Evolutionary conservation across 1,140 invertebrate genomes (phyloP).

Genomic region (Eulimnadia texana): DNA sequence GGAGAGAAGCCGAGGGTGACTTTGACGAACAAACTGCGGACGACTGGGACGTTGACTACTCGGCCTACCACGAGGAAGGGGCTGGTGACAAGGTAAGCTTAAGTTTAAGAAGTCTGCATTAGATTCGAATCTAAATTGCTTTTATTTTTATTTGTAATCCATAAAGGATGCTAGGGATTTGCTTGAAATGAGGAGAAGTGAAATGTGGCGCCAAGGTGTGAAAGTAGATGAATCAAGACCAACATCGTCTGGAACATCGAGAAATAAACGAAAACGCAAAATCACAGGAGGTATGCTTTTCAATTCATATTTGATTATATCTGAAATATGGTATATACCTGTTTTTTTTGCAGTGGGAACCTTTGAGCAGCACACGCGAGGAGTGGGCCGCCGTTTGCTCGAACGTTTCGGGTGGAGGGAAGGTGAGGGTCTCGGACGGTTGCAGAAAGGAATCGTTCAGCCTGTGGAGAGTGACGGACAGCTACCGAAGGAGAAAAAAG

Average conservation of each 20-base stretch:
- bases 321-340: not conserved
- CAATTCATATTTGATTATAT: no score
- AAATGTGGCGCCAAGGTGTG: constrained; percentile 23
- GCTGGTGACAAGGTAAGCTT: constrained; percentile 21
- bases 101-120: not conserved
- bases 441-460: constrained; percentile 24
- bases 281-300: no score
- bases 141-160: not conserved
- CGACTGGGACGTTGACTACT: constrained; percentile 46
- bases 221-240: constrained; percentile 16
- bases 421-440: constrained; percentile 36
- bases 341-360: not conserved
- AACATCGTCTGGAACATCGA: not conserved
- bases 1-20: constrained; percentile 38
- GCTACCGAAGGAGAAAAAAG: constrained; percentile 7
- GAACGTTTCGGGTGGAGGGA: constrained; percentile 40
- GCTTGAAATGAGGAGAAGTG: constrained; percentile 30
- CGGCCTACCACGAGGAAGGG: constrained; percentile 36
- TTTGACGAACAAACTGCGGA: constrained; percentile 43
- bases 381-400: constrained; percentile 35
- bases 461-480: constrained; percentile 18
- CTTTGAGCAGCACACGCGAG: constrained; percentile 36
- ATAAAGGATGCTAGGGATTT: constrained; percentile 21
- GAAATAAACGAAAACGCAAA: not conserved
- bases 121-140: not conserved